Evolutionary conservation across 2,888 invertebrate species (phyloP), one percentile per base, ranked within the genome.

Genomic region (Danaus chrysippus): DNA sequence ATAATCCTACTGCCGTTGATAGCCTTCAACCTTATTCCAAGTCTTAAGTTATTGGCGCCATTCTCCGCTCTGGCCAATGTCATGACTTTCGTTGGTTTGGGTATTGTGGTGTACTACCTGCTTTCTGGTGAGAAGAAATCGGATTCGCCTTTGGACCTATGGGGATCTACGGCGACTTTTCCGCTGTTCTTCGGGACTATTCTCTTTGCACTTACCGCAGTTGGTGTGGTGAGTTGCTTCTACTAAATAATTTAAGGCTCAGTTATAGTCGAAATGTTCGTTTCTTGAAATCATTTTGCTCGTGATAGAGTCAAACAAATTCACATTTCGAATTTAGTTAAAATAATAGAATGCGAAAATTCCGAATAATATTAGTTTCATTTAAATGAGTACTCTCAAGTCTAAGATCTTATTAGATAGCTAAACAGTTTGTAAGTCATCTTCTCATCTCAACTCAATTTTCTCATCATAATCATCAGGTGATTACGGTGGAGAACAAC

Each of bases 171-270:
- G 0, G 61, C 62, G n/a, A 76, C 79, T 6, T 93, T 95, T 75
- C 96, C 97, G 0, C 85, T 97, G 12, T 98, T 95, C 80, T 96
- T 98, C 77, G 98, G 98, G 1, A 98, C 97, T 0, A 96, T 96
- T 1, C 91, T 98, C 62, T 98, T 97, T 83, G 96, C 98, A 0
- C 92, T 98, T 71, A 98, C 95, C 71, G 95, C 95, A 1, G 95
- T 95, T 42, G 95, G 95, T 19, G 95, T 95, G 85, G 95, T 95
- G 77, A 92, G 94, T 83, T 17, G 3, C n/a, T 17, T 13, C 8
- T 43, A 46, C 15, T 49, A n/a, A 34, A 49, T 58, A 57, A 12
- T 8, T 41, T n/a, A n/a, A n/a, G n/a, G n/a, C n/a, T n/a, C 23
- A 34, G 23, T 34, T 6, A 34, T 34, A 34, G 23, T 34, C 8